Evolutionary conservation across 2,888 invertebrate genomes (phyloP).

Genomic region (Phaedon cochleariae): DNA sequence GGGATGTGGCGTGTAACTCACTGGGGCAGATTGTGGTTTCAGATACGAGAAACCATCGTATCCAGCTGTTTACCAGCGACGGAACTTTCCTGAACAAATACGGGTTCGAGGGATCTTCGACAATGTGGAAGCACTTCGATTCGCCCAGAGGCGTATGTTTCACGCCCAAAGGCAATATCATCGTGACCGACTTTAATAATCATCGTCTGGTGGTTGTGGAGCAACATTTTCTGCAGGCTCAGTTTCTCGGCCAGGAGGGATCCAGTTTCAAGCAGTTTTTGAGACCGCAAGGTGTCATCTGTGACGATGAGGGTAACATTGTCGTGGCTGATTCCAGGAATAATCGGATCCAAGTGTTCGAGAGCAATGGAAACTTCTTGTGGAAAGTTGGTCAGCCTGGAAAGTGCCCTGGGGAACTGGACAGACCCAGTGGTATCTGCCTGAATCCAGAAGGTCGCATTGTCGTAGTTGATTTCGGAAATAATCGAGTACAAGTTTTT

Average conservation of each 20-base stretch:
- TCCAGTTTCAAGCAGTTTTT: slow-evolving; percentile 69
- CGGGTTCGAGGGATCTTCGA: slow-evolving; percentile 76
- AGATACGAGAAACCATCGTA: slow-evolving; percentile 92
- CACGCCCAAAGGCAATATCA: slow-evolving; percentile 82
- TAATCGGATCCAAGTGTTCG: slow-evolving; percentile 73
- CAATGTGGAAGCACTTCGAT: slow-evolving; percentile 74
- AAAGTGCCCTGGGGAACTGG: slow-evolving; percentile 75
- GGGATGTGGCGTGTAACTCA: slow-evolving; percentile 91
- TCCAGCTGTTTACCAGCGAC: slow-evolving; percentile 84
- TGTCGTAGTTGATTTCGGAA: slow-evolving; percentile 67
- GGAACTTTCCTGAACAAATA: slow-evolving; percentile 71
- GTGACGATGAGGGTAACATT: slow-evolving; percentile 88
- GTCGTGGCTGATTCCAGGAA: slow-evolving; percentile 94
- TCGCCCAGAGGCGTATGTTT: slow-evolving; percentile 89
- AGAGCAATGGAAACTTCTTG: slow-evolving; percentile 58
- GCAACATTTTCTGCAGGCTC: slow-evolving; percentile 57
- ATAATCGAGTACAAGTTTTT: slow-evolving; percentile 65
- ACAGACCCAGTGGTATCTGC: slow-evolving; percentile 79
- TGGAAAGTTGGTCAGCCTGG: slow-evolving; percentile 61
- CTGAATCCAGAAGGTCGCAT: slow-evolving; percentile 62
- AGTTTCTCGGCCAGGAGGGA: slow-evolving; percentile 69
- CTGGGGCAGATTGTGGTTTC: slow-evolving; percentile 87
- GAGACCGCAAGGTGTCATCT: slow-evolving; percentile 86
- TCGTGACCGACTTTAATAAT: slow-evolving; percentile 95
- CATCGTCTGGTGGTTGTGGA: slow-evolving; percentile 87